Evolutionary conservation across 64 coral and sea anemone genomes (phyloP).

Genomic region (Pocillopora damicornis): DNA sequence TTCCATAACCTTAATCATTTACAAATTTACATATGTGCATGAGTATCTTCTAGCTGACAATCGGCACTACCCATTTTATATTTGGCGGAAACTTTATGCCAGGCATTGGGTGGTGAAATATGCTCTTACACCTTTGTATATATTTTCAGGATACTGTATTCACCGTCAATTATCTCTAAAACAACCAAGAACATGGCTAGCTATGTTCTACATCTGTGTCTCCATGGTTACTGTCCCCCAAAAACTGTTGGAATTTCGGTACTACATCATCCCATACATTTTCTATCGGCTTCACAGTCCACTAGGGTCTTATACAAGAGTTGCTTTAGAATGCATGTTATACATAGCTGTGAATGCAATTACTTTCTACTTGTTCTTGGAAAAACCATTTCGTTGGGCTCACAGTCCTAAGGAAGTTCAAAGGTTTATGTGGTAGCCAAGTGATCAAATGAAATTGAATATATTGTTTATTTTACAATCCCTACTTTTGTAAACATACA

Average conservation of each 20-base stretch:
- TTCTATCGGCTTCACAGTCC: conserved; percentile 78
- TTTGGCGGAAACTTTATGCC: conserved; percentile 79
- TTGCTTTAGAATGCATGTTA: conserved; percentile 51
- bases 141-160: conserved; percentile 53
- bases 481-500: no score
- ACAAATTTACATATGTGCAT: conserved; percentile 82
- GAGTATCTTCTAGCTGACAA: conserved; percentile 87
- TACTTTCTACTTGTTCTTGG: conserved; percentile 72
- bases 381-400: conserved; percentile 73
- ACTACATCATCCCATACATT: conserved; percentile 89
- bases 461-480: no score
- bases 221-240: conserved; percentile 67
- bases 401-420: conserved; percentile 62
- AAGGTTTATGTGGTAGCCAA: conserved; percentile 75
- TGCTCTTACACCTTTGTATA: conserved; percentile 62
- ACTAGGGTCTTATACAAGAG: conserved; percentile 41
- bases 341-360: conserved; percentile 53
- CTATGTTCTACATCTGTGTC: conserved; percentile 70
- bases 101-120: conserved; percentile 67
- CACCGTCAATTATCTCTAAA: conserved; percentile 39
- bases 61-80: conserved; percentile 88
- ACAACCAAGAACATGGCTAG: conserved; percentile 59
- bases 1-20: conserved; percentile 40
- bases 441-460: background rate
- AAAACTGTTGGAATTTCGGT: conserved; percentile 79